Conservation (phyloP, 2,797 vertebrate species). For the Rhinoraja longicauda region DNA sequence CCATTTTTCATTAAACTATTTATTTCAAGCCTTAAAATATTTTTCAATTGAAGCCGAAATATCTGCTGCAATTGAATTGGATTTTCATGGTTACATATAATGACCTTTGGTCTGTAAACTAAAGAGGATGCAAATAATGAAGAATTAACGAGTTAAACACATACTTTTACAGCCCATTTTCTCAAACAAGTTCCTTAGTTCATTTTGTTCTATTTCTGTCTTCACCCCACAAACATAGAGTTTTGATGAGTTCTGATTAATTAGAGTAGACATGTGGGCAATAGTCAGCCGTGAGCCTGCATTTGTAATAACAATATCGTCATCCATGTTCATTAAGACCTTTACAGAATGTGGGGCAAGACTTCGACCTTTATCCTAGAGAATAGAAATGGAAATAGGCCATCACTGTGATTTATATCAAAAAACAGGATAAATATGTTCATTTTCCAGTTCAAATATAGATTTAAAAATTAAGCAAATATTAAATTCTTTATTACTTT, state of each 20-base stretch:
- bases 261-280: slow-evolving; percentile 68
- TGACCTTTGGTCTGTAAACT: neutral
- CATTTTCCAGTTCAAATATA: neutral
- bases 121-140: neutral
- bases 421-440: neutral
- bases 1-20: neutral
- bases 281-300: slow-evolving; percentile 67
- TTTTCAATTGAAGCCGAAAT: neutral
- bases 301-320: slow-evolving; percentile 71
- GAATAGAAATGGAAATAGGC: neutral
- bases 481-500: neutral
- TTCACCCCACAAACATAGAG: slow-evolving; percentile 69
- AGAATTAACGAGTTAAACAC: slow-evolving; percentile 44
- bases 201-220: slow-evolving; percentile 53
- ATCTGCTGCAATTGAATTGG: neutral
- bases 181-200: slow-evolving; percentile 58
- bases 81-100: neutral
- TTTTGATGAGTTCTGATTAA: slow-evolving; percentile 49
- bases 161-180: slow-evolving; percentile 77
- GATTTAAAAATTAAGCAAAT: neutral
- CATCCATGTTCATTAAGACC: slow-evolving; percentile 59
- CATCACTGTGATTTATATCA: neutral
- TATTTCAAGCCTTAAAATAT: neutral
- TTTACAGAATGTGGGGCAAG: slow-evolving; percentile 68
- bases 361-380: slow-evolving; percentile 79